Percentiles rank a stretch among this genome's conserved stretches.
Conservation (phyloP, 1,140 invertebrate genomes). For the Bradysia coprophila region DNA sequence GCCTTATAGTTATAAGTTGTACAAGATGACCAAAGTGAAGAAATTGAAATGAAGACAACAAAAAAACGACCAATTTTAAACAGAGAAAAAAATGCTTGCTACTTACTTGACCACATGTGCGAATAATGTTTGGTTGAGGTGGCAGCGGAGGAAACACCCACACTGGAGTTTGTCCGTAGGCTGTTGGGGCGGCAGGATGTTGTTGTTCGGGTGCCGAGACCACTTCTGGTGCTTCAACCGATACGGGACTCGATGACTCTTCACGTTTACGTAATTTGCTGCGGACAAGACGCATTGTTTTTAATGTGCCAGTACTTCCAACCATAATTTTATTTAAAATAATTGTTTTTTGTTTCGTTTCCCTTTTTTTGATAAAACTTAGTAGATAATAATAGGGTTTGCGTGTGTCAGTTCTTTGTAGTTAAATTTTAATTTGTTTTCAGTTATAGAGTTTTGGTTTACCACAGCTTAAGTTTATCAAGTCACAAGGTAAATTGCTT, state of each 20-base stretch:
- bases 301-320: slow-evolving; percentile 58
- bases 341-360: slow-evolving; percentile 1
- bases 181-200: slow-evolving; percentile 17
- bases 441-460: not conserved
- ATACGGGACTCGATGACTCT: slow-evolving; percentile 45
- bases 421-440: no score
- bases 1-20: no score
- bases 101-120: slow-evolving; percentile 60
- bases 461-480: not conserved
- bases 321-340: slow-evolving; percentile 36
- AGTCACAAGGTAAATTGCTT: not conserved
- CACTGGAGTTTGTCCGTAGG: slow-evolving; percentile 43
- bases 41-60: no score
- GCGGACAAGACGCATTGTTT: slow-evolving; percentile 70
- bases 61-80: no score
- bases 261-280: slow-evolving; percentile 69
- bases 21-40: no score
- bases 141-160: slow-evolving; percentile 63
- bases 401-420: no score
- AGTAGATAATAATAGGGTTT: no score
- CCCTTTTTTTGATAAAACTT: not conserved
- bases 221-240: slow-evolving; percentile 42
- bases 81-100: no score
- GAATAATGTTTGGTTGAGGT: slow-evolving; percentile 43
- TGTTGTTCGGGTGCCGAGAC: slow-evolving; percentile 22